Evolutionary conservation across 2,113 vertebrate species (phyloP), one percentile per base, ranked within the genome.

Genomic region (Cyphomyrus plagiostoma): DNA sequence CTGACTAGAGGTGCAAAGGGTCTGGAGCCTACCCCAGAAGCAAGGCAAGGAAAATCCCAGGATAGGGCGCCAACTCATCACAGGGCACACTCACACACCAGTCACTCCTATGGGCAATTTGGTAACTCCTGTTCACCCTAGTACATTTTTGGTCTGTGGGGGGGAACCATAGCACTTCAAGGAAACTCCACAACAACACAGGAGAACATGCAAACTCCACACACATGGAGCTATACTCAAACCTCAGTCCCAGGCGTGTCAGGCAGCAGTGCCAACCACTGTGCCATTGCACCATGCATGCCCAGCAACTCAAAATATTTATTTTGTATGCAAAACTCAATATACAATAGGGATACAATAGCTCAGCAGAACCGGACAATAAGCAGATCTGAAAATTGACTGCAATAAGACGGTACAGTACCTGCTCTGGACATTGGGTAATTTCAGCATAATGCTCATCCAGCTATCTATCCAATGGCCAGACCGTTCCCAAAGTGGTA

Each of bases 371-470:
- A 58, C 52, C 21, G 84, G 46, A 86, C 48, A 15, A 23, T 86
- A 26, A 13, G 48, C 49, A 86, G n/a, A 48, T 17, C 23, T 50
- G n/a, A 52, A 52, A 17, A 26, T 80, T 46, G 19, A 30, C 35
- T 52, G 42, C 26, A n/a, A 39, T 26, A 0, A 0, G 11, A 6
- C 6, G 56, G 23, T 17, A 88, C 93, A 3, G 92, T 93, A 98
- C 97, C 94, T 17, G 86, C 96, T 95, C 90, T 92, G 93, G 86
- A 97, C 92, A 39, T 90, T 92, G 89, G 95, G 94, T 91, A 98
- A 94, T 30, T 95, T 95, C 88, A 97, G 92, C 26, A 94, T 95
- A 92, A 97, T 92, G 52, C 95, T 93, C 89, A 96, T 95, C 97
- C 97, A 98, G 89, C 93, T 91, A 17, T 97, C 96, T 0, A 92